Evolutionary conservation across 2,888 invertebrate species (phyloP), one percentile per base, ranked within the genome.

Genomic region (Ornithoptera alexandrae): DNA sequence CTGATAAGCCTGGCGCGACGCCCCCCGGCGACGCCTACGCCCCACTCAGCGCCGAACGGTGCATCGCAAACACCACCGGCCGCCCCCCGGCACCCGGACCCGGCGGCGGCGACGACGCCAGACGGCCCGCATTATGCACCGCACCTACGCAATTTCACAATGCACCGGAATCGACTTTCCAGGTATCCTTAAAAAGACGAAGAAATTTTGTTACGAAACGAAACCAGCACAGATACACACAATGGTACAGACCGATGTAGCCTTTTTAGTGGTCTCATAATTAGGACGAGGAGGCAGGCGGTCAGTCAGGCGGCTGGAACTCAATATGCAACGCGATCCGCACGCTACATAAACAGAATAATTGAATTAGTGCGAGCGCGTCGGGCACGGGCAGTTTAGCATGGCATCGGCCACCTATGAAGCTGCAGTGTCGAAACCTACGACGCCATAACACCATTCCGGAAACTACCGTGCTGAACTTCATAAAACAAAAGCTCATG

Each of bases 1-100:
- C 90, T 91, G 92, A 92, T 92, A 92, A 92, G 92, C 87, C 91
- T 88, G 91, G 88, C 90, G 91, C 90, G 92, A 90, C 92, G 92
- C 92, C 92, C 91, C 91, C 89, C 89, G 91, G 88, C 89, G 90
- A 89, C 90, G 91, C 91, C 92, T 90, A 89, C 90, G 91, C 90
- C 92, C 87, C 87, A 88, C 87, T 84, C 85, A 81, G 82, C 83
- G 82, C 84, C 87, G 81, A 81, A 74, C 78, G 75, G 70, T 74
- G 74, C 73, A 73, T 63, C 75, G 78, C 74, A 72, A 75, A 72
- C 75, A 74, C 73, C 79, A 79, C 75, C 72, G 76, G 74, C 78
- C 81, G 77, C 78, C 69, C 61, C 67, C 46, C 62, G 80, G 76
- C 76, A 74, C 73, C 72, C 7, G 30, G 30, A 30, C 30, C 30